Evolutionary conservation across 2,113 vertebrate species (phyloP), one percentile per base, ranked within the genome.

Genomic region (Callopanchax toddi): DNA sequence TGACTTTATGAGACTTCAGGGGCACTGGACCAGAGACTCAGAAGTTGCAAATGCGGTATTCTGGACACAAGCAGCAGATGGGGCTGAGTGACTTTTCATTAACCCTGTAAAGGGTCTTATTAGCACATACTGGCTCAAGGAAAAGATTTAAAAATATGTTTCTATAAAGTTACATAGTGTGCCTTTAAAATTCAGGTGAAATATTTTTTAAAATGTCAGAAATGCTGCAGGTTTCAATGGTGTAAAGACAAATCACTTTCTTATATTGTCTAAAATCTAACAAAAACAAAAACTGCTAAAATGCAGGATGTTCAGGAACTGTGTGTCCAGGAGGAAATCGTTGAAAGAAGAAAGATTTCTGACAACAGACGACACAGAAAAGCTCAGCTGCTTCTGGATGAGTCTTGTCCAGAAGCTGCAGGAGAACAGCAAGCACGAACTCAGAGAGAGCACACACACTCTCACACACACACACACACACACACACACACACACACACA

Each of bases 401-500:
- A 53, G 56, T 58, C 20, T 70, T 56, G 70, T 55, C 58, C 21
- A 25, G 55, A 61, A 65, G 62, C 57, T 54, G 73, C 22, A 72
- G 54, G 43, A 69, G 29, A 52, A 43, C 20, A 15, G 45, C 23
- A 54, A 60, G 39, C 17, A 61, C 63, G 53, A 69, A 77, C 73
- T 75, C 46, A 61, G 56, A 75, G 67, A 69, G 57, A 67, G 60
- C 54, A 45, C 53, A 77, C 63, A 66, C 62, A 74, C 71, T n/a
- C 60, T 23, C 65, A 67, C 48, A 36, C 21, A 6, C 16, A 43
- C 40, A 40, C 39, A 40, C 39, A 37, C 36, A 37, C 36, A 37
- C 36, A 37, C 36, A 37, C 29, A 36, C 34, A 36, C 34, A 36
- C 34, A 36, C 34, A 36, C 34, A 36, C 34, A 36, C 34, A 36